Percentiles rank a stretch among this genome's conserved stretches.
phyloP scores from a whole-genome alignment of 2,113 vertebrate species.

The Ramphastos sulfuratus region DNA sequence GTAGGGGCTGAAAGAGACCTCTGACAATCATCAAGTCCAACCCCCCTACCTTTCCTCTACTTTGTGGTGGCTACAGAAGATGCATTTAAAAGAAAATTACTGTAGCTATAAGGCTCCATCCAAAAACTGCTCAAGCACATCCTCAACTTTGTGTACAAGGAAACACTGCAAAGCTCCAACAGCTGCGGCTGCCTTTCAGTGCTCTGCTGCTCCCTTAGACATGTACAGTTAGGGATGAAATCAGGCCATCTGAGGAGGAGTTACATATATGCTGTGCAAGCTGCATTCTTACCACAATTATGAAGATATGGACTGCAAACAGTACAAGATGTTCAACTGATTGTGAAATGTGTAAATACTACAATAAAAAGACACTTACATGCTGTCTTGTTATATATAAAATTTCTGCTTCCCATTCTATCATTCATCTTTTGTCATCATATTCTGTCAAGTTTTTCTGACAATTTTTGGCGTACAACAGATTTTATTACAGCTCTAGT shows the following conservation, averaged over 20 bases:
- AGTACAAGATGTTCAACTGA: slow-evolving; percentile 11
- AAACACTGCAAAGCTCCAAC: not conserved
- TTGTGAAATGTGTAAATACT: not conserved
- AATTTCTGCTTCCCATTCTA: not conserved
- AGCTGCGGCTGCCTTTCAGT: not conserved
- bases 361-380: slow-evolving; percentile 20
- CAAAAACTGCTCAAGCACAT: not conserved
- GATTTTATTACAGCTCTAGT: not conserved
- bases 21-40: no score
- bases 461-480: not conserved
- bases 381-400: not conserved
- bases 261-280: not conserved
- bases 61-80: not conserved
- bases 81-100: not conserved
- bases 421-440: not conserved
- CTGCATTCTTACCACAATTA: not conserved
- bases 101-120: not conserved
- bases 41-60: not conserved
- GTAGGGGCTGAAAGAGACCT: no score
- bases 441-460: not conserved
- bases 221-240: not conserved
- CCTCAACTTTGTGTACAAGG: not conserved
- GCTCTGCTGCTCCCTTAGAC: not conserved
- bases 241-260: not conserved
- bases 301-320: not conserved